Evolutionary conservation across 2,888 invertebrate genomes (phyloP), one percentile per base, ranked within the genome.

Genomic region (Epirrhoe tristata): DNA sequence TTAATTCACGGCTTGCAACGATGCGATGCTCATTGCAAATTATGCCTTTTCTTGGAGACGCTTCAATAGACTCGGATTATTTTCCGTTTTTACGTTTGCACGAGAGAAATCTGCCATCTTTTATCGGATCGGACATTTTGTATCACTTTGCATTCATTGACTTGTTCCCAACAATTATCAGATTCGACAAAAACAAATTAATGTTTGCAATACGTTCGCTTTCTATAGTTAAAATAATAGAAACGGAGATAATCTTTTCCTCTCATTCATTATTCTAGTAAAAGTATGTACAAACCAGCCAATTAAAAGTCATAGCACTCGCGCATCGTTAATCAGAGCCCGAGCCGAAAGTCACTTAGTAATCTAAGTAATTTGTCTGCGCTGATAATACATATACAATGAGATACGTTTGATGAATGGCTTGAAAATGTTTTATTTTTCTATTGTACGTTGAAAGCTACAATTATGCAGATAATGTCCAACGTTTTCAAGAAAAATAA

Each of bases 251-350:
- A 75, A 81, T 81, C 80, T 82, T 78, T 78, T 82, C 74, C 78
- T 86, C 83, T 79, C 85, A 87, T 82, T 82, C 83, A 87, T 88
- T 90, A 89, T 87, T 89, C 87, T 83, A 83, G 82, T 78, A 82
- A 86, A 88, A 90, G 83, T 90, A 87, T 80, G 60, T 63, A 57
- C 48, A 64, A 61, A 64, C 53, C 71, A 74, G 69, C 82, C 82
- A 91, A 92, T 91, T 93, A 92, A 87, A 86, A 87, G 83, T 84
- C 84, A 63, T 73, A 77, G 74, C 80, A 77, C 78, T 72, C 73
- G 66, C 75, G 73, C 72, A 75, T 81, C 80, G 82, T 80, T 85
- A 87, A 88, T 86, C 84, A 87, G 60, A 67, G 59, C 16, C 61
- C 34, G 83, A 86, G 78, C 86, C 82, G 86, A 88, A 89, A 90